Evolutionary conservation across 2,113 vertebrate genomes (phyloP).

Genomic region (Ageneiosus marmoratus): DNA sequence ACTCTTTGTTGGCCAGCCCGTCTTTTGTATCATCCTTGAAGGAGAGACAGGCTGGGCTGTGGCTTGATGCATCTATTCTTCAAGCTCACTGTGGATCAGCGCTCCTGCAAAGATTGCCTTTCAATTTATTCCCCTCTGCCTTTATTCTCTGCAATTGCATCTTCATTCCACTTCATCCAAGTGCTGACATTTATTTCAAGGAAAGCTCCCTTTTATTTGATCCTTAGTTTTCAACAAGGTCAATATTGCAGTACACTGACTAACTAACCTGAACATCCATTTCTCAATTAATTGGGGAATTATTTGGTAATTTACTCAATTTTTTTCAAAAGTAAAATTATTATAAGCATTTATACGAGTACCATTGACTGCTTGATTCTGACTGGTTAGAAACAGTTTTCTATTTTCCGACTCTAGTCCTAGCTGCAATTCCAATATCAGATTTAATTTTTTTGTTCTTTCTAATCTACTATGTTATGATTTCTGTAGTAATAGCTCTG

Average conservation of each 20-base stretch:
- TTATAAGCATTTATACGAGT: not conserved
- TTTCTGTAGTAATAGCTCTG: not conserved
- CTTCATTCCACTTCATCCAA: conserved; percentile 25
- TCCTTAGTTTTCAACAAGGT: not conserved
- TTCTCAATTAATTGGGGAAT: not conserved
- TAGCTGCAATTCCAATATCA: not conserved
- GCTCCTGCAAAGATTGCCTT: conserved; percentile 48
- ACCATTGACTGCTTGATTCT: not conserved
- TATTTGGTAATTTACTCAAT: too few species aligned
- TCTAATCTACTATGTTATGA: not conserved
- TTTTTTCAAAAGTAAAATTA: conserved; percentile 19
- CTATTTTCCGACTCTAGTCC: not conserved
- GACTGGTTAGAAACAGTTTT: not conserved
- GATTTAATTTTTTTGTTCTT: not conserved
- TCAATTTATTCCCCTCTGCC: conserved; percentile 48
- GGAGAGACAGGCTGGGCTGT: conserved; percentile 62
- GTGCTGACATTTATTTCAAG: conserved; percentile 6
- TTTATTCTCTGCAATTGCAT: conserved; percentile 28
- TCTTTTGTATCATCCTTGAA: conserved; percentile 72
- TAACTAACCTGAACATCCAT: not conserved
- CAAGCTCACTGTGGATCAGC: conserved; percentile 49
- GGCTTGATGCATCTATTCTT: conserved; percentile 63
- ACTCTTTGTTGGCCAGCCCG: conserved; percentile 69
- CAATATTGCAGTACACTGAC: not conserved
- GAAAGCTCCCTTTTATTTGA: not conserved